A percentile compares a stretch with the other conserved stretches of the same genome.
Conservation (phyloP, 2,888 invertebrate genomes). For the Mythimna ferrago region DNA sequence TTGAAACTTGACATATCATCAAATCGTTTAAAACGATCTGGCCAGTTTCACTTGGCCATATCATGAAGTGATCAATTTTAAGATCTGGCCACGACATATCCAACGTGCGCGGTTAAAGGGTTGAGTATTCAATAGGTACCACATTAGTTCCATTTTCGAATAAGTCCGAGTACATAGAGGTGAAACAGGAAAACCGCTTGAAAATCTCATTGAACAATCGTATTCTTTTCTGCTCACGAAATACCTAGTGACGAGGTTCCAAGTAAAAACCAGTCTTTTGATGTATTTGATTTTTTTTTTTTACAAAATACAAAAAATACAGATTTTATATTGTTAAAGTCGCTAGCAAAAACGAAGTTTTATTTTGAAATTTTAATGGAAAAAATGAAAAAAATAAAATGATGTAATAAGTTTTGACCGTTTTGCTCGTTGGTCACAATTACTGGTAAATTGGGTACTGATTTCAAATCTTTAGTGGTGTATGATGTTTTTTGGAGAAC, state of each 20-base stretch:
- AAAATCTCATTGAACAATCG: not conserved
- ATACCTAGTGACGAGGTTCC: constrained; percentile 12
- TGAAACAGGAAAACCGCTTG: constrained; percentile 26
- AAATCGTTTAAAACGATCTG: no score
- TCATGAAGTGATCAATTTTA: no score
- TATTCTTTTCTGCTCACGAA: constrained; percentile 9
- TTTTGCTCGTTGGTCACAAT: not conserved
- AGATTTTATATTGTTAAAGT: constrained; percentile 4
- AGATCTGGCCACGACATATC: no score
- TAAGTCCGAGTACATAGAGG: not conserved
- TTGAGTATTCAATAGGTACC: not conserved
- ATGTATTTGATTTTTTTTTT: not conserved
- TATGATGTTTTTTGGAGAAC: no score
- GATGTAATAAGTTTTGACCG: not conserved
- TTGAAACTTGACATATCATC: no score
- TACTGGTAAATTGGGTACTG: no score
- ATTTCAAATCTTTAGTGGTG: no score
- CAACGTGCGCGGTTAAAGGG: no score
- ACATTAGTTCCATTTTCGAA: not conserved
- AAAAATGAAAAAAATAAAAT: not conserved
- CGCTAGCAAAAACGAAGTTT: not conserved
- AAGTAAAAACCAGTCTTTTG: constrained; percentile 11
- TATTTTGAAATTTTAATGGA: not conserved
- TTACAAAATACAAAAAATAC: no score
- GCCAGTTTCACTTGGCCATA: no score